These are phyloP conservation scores for Bos javanicus DNA, from an alignment of 2,113 vertebrate genomes.

Conservation along the genomic window DNA sequence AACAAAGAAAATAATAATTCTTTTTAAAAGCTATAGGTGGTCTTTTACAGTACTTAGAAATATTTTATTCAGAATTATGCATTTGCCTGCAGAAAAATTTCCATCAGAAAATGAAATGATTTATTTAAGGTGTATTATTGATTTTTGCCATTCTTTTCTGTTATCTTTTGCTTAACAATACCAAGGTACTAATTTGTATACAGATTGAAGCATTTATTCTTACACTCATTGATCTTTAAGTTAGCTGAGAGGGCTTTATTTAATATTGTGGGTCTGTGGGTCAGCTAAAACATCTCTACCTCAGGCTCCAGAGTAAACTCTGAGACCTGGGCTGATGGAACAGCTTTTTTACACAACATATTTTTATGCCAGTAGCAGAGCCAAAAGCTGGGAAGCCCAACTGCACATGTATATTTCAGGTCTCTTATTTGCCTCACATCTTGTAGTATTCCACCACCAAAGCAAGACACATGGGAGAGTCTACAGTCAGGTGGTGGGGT, in stretches of 20 bases:
- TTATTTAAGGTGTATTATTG: neutral
- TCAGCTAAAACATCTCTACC: neutral
- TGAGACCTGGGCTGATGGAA: neutral
- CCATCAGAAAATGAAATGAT: neutral
- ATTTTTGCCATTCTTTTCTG: neutral
- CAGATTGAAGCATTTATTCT: neutral
- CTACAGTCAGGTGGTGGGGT: neutral
- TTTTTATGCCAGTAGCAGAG: neutral
- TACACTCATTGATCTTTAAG: neutral
- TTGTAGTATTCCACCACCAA: neutral
- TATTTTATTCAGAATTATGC: constrained; percentile 41
- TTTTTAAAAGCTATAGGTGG: neutral
- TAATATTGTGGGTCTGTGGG: neutral
- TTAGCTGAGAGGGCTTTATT: neutral
- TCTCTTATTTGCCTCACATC: neutral
- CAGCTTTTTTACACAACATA: neutral
- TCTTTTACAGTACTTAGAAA: neutral
- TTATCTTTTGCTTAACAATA: neutral
- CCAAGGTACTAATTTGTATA: neutral
- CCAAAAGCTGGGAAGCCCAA: neutral
- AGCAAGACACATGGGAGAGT: neutral
- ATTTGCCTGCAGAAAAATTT: neutral
- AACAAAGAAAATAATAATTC: neutral
- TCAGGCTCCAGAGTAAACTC: neutral
- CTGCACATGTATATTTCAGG: neutral